Evolutionary conservation across 2,113 vertebrate genomes (phyloP).

Genomic region (Aspidoscelis tigris): DNA sequence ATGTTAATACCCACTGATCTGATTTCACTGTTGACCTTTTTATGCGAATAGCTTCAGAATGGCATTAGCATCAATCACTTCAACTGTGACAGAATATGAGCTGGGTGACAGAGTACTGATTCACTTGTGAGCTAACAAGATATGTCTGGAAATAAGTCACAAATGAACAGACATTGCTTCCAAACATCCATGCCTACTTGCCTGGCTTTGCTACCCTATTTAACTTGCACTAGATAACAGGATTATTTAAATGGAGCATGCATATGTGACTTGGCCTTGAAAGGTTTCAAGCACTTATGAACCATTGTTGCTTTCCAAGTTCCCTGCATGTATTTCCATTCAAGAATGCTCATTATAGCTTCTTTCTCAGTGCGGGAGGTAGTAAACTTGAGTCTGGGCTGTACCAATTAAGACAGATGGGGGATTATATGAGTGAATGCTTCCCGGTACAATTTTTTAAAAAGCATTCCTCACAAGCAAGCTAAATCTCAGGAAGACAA

Average conservation of each 20-base stretch:
- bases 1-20: background rate
- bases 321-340: background rate
- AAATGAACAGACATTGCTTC: background rate
- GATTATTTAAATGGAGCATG: background rate
- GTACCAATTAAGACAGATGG: background rate
- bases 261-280: background rate
- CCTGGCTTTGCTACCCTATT: background rate
- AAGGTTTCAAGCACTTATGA: background rate
- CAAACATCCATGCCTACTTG: background rate
- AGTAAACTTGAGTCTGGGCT: background rate
- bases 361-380: background rate
- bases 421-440: background rate
- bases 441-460: background rate
- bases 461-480: background rate
- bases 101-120: constrained; percentile 38
- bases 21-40: constrained; percentile 40
- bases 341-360: background rate
- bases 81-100: constrained; percentile 29
- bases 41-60: constrained; percentile 46
- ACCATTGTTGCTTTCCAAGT: background rate
- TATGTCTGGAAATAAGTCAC: constrained; percentile 16
- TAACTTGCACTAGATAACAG: background rate
- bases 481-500: background rate
- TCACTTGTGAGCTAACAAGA: constrained; percentile 32
- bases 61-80: constrained; percentile 26